Evolutionary conservation across 2,797 vertebrate genomes (phyloP).

Genomic region (Pteropus rufus): DNA sequence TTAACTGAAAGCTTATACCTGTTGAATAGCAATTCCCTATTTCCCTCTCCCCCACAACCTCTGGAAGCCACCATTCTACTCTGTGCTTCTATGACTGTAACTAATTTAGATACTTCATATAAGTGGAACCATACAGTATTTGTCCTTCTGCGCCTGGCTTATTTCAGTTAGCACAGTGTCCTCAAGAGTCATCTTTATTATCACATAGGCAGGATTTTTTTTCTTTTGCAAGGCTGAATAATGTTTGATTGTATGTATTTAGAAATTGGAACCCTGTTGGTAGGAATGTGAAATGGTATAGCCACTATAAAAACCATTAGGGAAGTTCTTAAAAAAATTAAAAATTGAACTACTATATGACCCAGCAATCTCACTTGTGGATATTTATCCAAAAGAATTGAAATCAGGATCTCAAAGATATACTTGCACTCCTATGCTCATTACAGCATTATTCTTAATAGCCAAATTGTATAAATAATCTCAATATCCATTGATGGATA

Average conservation of each 20-base stretch:
- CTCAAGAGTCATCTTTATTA: not conserved
- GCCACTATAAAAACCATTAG: not conserved
- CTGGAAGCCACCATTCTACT: not conserved
- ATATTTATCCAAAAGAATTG: not conserved
- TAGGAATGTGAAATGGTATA: not conserved
- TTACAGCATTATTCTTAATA: not conserved
- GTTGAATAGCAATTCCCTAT: not conserved
- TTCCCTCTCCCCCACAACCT: not conserved
- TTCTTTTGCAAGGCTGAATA: not conserved
- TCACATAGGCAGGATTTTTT: not conserved
- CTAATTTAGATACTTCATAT: not conserved
- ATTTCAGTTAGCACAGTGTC: not conserved
- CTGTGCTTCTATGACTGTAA: not conserved
- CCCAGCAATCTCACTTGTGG: not conserved
- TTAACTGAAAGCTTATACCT: not conserved
- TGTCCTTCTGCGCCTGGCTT: not conserved
- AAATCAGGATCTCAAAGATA: not conserved
- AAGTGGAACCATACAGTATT: not conserved
- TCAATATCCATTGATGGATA: accelerated
- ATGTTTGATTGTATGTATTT: not conserved
- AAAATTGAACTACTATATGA: not conserved
- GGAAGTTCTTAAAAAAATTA: not conserved
- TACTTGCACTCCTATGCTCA: not conserved
- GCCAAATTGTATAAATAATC: not conserved
- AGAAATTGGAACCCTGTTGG: not conserved